Evolutionary conservation across 2,888 invertebrate genomes (phyloP), one percentile per base, ranked within the genome.

Genomic region (Azorinus chamasolen): DNA sequence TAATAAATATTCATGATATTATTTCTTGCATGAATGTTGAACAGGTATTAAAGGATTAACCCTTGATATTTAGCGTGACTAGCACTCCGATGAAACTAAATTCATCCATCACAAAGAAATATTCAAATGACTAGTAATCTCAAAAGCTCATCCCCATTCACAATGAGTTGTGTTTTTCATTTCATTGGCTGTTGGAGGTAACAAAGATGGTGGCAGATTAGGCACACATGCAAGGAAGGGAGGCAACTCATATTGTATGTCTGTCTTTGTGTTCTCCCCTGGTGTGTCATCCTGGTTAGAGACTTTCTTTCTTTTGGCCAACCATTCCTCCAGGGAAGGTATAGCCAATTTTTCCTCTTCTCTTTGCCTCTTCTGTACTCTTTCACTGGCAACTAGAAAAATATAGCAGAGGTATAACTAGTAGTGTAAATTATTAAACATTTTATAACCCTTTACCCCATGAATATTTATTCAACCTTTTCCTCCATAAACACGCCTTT

Each of bases 291-390:
- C 32, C 10, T 32, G 4, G 32, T 32, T 4, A 6, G 32, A 32
- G n/a, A 53, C 50, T 22, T 84, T 83, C 8, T 45, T 70, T 14
- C 83, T 55, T 46, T 83, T 85, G 43, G 73, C 75, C 46, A 85
- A 39, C 87, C 88, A 88, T 18, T 83, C 83, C 8, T 83, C 79
- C 8, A 88, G 48, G 12, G 63, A 59, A 5, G 82, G 78, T 18
- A 50, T 50, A 24, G 24, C 46, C 14, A 32, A 10, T 4, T 18
- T 20, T 32, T 16, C 12, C 22, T 25, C 48, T 74, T 16, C 55
- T 66, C 51, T 54, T 70, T 14, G 53, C 59, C 22, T 46, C 65
- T 27, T 25, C 59, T 18, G 32, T 46, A 50, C 58, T 25, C 50
- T 50, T 41, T 72, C 59, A 41, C 48, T 72, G n/a, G 22, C 39